These are phyloP conservation scores for Paradisaea rubra DNA, from an alignment of 2,113 vertebrate species.

Conservation along the genomic window DNA sequence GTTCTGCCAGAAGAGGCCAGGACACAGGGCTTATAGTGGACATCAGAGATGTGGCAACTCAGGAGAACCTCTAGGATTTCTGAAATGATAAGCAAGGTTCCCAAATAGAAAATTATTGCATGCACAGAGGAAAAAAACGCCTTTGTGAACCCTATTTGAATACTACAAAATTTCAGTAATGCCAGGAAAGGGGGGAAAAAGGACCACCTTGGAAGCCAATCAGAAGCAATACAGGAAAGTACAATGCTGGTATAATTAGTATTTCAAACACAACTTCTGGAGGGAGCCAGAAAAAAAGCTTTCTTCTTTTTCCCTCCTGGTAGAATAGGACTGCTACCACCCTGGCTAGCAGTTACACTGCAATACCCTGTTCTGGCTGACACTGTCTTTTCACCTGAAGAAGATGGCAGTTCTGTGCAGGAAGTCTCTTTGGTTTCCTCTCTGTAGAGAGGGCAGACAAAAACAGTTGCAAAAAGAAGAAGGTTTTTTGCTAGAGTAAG, in stretches of 20 bases:
- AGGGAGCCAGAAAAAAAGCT: not conserved
- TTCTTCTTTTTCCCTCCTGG: not conserved
- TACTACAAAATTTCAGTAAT: not conserved
- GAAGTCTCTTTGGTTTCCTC: not conserved
- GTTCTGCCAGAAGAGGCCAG: not conserved
- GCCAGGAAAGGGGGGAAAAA: not conserved
- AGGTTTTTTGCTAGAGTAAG: not conserved
- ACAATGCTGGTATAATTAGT: not conserved
- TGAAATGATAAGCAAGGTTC: not conserved
- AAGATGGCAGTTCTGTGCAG: not conserved
- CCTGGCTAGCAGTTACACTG: not conserved
- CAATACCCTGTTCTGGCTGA: not conserved
- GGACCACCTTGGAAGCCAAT: not conserved
- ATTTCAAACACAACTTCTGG: not conserved
- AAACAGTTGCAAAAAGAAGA: not conserved
- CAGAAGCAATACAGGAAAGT: not conserved
- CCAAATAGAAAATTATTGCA: not conserved
- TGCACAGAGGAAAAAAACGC: rapidly evolving
- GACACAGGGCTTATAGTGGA: not conserved
- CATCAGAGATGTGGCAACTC: not conserved
- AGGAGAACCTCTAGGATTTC: not conserved
- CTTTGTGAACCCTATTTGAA: not conserved
- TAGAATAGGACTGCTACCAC: not conserved
- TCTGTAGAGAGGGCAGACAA: not conserved
- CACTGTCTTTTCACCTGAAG: not conserved